phyloP scores from a whole-genome alignment of 2,797 vertebrate genomes.

The Silurus aristotelis region DNA sequence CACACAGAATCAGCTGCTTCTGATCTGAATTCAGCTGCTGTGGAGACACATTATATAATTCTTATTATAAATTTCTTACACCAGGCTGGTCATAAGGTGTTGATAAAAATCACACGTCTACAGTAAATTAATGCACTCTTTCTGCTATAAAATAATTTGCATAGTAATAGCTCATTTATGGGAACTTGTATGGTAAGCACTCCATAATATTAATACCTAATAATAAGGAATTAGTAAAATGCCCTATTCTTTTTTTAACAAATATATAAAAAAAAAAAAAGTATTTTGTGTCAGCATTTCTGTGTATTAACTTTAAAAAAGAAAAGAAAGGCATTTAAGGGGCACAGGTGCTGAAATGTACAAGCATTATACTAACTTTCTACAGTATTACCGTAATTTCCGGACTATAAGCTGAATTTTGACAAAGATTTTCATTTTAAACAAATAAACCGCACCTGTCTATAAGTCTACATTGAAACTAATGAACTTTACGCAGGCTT shows the following conservation, averaged over 20 bases:
- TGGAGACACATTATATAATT: constrained; percentile 18
- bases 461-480: no score
- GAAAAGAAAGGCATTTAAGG: background rate
- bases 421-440: no score
- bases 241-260: background rate
- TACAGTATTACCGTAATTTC: background rate
- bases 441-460: no score
- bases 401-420: no score
- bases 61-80: background rate
- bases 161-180: background rate
- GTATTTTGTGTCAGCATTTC: background rate
- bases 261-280: no score
- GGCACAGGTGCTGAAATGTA: background rate
- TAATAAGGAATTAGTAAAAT: background rate
- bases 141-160: background rate
- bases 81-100: background rate
- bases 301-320: background rate
- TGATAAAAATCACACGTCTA: background rate
- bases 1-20: constrained; percentile 83
- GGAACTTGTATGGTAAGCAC: background rate
- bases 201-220: background rate
- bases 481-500: no score
- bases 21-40: constrained; percentile 84
- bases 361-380: background rate
- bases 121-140: no score